Percentiles rank a stretch among this genome's conserved stretches.
Conservation (phyloP, 2,113 vertebrate genomes). For the Mixornis gularis region DNA sequence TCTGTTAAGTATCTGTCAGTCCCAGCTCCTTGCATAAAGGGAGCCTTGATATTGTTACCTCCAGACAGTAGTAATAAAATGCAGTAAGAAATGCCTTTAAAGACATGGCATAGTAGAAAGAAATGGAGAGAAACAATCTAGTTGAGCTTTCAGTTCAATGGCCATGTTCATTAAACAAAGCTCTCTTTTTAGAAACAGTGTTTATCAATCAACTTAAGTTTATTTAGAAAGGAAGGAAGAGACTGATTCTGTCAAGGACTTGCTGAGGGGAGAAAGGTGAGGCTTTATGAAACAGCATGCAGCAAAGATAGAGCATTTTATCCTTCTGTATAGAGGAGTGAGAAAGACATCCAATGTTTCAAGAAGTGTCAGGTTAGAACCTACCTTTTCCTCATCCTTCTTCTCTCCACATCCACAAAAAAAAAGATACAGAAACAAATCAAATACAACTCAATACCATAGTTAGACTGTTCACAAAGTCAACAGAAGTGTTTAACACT, state of each 20-base stretch:
- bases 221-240: not conserved
- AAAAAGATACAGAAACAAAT: not conserved
- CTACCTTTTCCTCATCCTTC: not conserved
- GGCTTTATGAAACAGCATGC: not conserved
- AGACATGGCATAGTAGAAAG: not conserved
- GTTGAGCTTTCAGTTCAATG: not conserved
- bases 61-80: not conserved
- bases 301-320: not conserved
- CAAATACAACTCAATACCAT: not conserved
- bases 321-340: not conserved
- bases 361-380: not conserved
- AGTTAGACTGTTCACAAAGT: not conserved
- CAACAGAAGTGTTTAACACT: not conserved
- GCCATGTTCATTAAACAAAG: not conserved
- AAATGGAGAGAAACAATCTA: not conserved
- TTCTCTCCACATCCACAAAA: not conserved
- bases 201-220: not conserved
- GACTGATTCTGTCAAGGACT: not conserved
- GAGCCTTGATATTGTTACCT: not conserved
- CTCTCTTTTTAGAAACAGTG: not conserved
- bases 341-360: not conserved
- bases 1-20: not conserved
- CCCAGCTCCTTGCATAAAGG: not conserved
- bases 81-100: not conserved
- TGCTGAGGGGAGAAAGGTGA: not conserved